A percentile compares a stretch with the other conserved stretches of the same genome.
phyloP scores from a whole-genome alignment of 2,797 vertebrate genomes.

The Mus caroli region DNA sequence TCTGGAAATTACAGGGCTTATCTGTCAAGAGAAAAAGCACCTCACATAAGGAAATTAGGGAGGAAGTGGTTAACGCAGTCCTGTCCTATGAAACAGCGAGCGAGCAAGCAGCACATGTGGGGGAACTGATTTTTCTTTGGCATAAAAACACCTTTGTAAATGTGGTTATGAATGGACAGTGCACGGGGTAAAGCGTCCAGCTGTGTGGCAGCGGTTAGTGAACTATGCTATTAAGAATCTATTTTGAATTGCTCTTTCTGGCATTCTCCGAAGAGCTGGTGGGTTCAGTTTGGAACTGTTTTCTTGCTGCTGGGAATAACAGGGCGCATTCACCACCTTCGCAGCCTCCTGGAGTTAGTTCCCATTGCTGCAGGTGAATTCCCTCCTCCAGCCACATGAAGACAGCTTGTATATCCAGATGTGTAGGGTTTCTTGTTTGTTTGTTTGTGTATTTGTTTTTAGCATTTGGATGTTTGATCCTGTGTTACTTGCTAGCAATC shows the following conservation, averaged over 20 bases:
- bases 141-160: constrained; percentile 38
- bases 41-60: constrained; percentile 20
- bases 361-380: not conserved
- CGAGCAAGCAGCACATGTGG: not conserved
- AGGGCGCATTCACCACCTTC: not conserved
- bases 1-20: constrained; percentile 45
- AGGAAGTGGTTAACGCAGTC: constrained; percentile 60
- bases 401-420: not conserved
- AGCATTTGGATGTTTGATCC: not conserved
- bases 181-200: constrained; percentile 49
- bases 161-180: not conserved
- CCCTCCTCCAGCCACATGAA: not conserved
- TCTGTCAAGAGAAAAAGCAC: constrained; percentile 53
- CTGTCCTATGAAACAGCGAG: constrained; percentile 25
- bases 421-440: not conserved
- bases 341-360: not conserved
- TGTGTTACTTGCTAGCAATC: not conserved
- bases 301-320: not conserved
- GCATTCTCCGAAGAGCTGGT: not conserved
- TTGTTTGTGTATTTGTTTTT: not conserved
- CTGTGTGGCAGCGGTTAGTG: not conserved
- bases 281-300: not conserved
- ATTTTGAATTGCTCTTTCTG: constrained; percentile 8
- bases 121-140: constrained; percentile 54
- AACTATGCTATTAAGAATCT: not conserved